Base-by-base conservation (phyloP, 2,888 invertebrate genomes). In the Drosophila picticornis region DNA sequence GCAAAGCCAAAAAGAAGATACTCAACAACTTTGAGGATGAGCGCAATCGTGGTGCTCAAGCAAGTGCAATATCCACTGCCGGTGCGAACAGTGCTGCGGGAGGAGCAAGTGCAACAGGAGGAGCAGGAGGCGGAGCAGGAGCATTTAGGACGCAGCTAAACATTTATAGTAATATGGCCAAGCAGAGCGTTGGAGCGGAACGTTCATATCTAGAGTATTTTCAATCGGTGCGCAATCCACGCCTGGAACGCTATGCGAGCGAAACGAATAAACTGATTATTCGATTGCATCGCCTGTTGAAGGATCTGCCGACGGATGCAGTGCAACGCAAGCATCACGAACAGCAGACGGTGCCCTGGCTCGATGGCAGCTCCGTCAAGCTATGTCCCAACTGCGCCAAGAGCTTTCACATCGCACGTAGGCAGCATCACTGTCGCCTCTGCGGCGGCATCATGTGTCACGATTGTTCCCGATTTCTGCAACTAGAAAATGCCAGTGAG, bases 201-300 rank as follows among this genome's bases (percentile, higher is more conserved):
- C 87, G 90, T 56, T 95, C 95, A 72, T 96, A 97, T 82, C 96
- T 96, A 9, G 96, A 96, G 55, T 96, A 96, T 91, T 98, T 97
- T 91, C 97, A 96, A 91, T 95, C 95, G 19, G 94, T 96, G 25
- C 84, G 97, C 75, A 95, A 95, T 88, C 94, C 94, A 2, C 94
- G 96, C 69, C 94, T 99, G 70, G 98, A 99, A 93, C 95, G 98
- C 85, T 97, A 97, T 91, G 97, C 98, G 0, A 96, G 97, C 13
- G 98, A 99, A 94, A 99, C 99, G 2, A 99, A 99, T 93, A 99
- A 98, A 93, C 94, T 99, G 65, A 95, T 99, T 58, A 98, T 99
- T 91, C 95, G 99, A 81, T 94, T 99, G 83, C 98, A 99, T 93
- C 97, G 98, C 92, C 94, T 99, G 70, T 94, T 99, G 40, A 95